Base-by-base conservation (phyloP, 1,140 invertebrate species). In the Hycleus phaleratus region DNA sequence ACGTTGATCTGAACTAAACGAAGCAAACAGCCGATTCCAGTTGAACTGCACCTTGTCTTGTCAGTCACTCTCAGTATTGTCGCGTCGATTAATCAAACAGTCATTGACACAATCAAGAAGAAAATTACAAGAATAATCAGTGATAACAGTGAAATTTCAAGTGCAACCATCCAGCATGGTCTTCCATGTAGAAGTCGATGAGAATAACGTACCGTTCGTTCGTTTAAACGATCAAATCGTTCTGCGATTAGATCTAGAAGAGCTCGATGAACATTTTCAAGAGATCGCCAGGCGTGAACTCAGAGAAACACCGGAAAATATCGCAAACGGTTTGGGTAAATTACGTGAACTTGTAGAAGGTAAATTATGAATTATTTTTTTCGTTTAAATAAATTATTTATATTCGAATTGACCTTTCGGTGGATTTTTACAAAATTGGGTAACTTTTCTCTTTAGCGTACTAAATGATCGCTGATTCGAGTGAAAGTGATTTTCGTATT, bases 281-380 rank as follows among this genome's bases (percentile, higher is more conserved):
- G 78, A 82, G 55, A 75, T 84, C 46, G 85, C 86, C 1, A 72
- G 75, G 54, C 80, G 78, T 32, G 86, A 89, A 68, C 68, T 89
- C 0, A 70, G 85, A 39, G 86, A 89, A 67, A 80, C 79, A 0
- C 81, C 84, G 0, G 84, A 85, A 62, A 79, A 79, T 51, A 75
- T 82, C 1, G 77, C 81, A 61, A 71, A 80, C 25, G 81, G 78
- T 26, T 67, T 87, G 7, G 73, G 68, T 48, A 77, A 78, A 38
- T 72, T 88, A 1, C 76, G 75, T 49, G 75, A 81, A 63, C 71
- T 84, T 12, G 71, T 88, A 0, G 77, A 82, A 66, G 82, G 84
- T 77, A 62, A 63, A 26, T 55, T 38, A 11, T 18, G 10, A 58
- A 11, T 3, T 26, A 40, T 47, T 50, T 47, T 54, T 56, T 38